Conservation (phyloP, 2,797 vertebrate genomes). For the Aldrovandia affinis region DNA sequence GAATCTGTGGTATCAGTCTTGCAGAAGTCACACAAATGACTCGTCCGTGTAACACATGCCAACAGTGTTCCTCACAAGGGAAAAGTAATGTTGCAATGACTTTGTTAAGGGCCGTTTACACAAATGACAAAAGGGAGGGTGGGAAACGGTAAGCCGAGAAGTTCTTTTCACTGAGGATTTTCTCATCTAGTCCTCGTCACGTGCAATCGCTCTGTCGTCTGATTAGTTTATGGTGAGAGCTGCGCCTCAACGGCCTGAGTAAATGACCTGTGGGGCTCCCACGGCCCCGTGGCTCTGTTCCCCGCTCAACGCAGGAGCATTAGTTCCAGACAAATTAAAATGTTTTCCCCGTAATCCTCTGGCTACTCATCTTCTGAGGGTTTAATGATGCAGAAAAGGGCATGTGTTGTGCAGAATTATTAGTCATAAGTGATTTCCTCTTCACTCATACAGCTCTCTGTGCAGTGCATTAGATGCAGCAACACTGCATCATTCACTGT, state of each 20-base stretch:
- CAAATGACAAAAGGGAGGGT: not conserved
- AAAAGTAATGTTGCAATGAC: not conserved
- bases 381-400: not conserved
- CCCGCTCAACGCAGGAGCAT: not conserved
- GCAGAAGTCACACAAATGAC: too few relatives aligned
- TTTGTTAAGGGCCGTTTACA: slow-evolving; percentile 2
- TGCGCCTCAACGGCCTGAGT: not conserved
- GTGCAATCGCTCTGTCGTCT: not conserved
- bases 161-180: not conserved
- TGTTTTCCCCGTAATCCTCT: not conserved
- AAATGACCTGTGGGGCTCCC: not conserved
- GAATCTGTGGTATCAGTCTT: not conserved
- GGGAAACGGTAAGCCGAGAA: not conserved
- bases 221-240: not conserved
- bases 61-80: not conserved
- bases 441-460: not conserved
- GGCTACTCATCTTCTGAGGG: not conserved
- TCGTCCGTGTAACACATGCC: not conserved
- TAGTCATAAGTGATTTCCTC: not conserved
- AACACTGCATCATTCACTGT: not conserved
- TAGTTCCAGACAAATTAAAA: not conserved
- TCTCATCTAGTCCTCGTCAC: not conserved
- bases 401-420: not conserved
- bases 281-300: not conserved
- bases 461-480: not conserved